Conservation (phyloP, 1,140 invertebrate species). For the Palaemon carinicauda region DNA sequence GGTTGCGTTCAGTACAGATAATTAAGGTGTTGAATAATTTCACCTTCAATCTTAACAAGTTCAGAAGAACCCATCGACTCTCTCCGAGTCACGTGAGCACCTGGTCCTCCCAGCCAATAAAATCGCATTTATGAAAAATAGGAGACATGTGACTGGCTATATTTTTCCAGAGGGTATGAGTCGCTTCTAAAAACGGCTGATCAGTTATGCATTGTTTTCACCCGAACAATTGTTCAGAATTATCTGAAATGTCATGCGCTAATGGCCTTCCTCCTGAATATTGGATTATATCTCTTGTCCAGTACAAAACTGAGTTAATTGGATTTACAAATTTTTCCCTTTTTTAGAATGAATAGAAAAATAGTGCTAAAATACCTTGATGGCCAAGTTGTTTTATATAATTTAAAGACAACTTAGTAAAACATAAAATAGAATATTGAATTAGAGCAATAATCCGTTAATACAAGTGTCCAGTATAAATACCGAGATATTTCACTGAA, state of each 20-base stretch:
- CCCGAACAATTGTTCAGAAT: conserved; percentile 39
- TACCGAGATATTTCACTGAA: too few species aligned
- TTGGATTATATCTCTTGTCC: neutral
- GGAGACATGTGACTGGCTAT: conserved; percentile 27
- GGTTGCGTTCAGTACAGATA: neutral
- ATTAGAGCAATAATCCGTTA: too few species aligned
- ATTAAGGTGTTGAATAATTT: conserved; percentile 52
- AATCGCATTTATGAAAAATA: neutral
- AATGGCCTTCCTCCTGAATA: conserved; percentile 24
- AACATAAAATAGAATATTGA: too few species aligned
- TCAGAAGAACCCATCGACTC: neutral
- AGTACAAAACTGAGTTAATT: neutral
- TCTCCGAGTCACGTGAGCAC: neutral
- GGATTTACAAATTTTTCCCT: neutral
- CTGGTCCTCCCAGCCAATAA: conserved; percentile 18
- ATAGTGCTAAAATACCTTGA: too few species aligned
- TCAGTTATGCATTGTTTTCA: conserved; percentile 54
- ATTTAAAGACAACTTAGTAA: too few species aligned
- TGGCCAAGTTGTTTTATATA: too few species aligned
- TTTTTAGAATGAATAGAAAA: neutral
- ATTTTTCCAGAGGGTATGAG: conserved; percentile 11
- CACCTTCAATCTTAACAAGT: conserved; percentile 17
- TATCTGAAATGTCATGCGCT: conserved; percentile 48
- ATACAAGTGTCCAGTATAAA: too few species aligned
- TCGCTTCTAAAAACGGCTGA: neutral